These are phyloP conservation scores for Sylvia borin DNA, from an alignment of 2,797 vertebrate species.

Conservation along the genomic window DNA sequence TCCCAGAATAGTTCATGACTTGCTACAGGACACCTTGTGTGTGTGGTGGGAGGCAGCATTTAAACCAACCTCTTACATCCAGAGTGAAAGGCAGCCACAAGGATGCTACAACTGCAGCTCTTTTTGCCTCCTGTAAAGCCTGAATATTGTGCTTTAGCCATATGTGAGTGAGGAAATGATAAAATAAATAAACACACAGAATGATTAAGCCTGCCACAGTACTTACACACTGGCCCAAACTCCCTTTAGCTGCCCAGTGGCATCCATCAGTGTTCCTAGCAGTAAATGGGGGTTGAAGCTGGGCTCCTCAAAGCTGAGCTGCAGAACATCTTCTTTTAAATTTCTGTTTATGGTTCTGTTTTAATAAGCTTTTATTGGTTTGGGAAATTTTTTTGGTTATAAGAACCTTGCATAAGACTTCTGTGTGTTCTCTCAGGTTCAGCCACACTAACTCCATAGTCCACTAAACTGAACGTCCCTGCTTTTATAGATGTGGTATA, in stretches of 20 bases:
- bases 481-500: not conserved
- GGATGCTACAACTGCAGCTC: not conserved
- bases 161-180: not conserved
- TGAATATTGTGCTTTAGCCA: not conserved
- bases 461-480: not conserved
- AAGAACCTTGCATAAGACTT: not conserved
- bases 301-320: not conserved
- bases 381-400: not conserved
- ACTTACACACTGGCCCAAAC: not conserved
- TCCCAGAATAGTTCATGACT: not conserved
- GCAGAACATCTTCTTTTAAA: not conserved
- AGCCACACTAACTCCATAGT: not conserved
- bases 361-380: not conserved
- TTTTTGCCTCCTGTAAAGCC: not conserved
- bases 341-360: not conserved
- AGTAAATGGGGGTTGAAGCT: not conserved
- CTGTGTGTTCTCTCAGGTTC: not conserved
- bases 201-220: not conserved
- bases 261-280: not conserved
- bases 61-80: not conserved
- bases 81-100: not conserved
- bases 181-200: not conserved
- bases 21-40: not conserved
- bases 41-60: fast-evolving
- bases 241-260: not conserved